A percentile compares a stretch with the other conserved stretches of the same genome.
These are phyloP conservation scores for Thamnophis sirtalis DNA, from an alignment of 2,113 vertebrate genomes.

Conservation along the genomic window DNA sequence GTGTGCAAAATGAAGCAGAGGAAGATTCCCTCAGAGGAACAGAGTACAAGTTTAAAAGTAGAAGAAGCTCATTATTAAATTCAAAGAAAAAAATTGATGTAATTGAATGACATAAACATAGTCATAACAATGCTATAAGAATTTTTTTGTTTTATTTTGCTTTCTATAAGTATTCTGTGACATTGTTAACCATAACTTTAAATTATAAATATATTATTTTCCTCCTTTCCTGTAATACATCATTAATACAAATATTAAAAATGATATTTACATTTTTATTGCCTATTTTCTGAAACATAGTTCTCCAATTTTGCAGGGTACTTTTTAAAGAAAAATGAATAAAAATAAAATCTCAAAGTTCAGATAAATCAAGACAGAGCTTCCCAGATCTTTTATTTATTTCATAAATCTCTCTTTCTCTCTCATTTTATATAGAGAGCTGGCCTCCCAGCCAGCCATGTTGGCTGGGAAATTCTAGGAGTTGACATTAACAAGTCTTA, in stretches of 20 bases:
- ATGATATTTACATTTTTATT: background rate
- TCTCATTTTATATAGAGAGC: background rate
- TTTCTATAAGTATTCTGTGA: background rate
- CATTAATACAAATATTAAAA: background rate
- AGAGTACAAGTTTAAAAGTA: background rate
- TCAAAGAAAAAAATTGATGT: background rate
- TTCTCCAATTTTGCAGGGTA: background rate
- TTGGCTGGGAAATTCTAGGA: background rate
- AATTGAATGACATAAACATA: background rate
- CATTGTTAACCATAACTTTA: background rate
- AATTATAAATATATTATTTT: background rate
- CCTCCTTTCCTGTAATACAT: background rate
- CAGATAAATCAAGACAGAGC: background rate
- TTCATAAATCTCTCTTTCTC: background rate
- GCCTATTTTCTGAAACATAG: background rate
- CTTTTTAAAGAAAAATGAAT: background rate
- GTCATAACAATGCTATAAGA: background rate
- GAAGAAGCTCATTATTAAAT: background rate
- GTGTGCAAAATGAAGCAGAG: background rate
- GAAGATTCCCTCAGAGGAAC: background rate
- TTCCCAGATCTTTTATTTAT: background rate
- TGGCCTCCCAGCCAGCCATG: too few species aligned
- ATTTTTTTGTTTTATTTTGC: background rate
- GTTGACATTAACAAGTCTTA: background rate
- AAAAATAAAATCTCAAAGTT: background rate